phyloP scores from a whole-genome alignment of 1,140 invertebrate genomes.

The Lepidurus apus region DNA sequence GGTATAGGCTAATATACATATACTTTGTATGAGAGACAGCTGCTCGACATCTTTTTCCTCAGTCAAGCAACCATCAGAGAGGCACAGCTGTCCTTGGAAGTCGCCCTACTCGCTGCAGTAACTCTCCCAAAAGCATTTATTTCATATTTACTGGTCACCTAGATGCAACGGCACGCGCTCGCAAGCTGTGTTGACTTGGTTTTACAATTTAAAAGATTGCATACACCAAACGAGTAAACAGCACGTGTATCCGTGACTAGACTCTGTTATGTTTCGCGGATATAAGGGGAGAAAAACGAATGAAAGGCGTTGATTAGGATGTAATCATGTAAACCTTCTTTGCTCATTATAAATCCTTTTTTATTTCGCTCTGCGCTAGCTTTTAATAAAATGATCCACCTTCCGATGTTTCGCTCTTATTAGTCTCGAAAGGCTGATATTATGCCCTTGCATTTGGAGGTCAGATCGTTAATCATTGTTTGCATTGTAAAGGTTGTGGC shows the following conservation, averaged over 20 bases:
- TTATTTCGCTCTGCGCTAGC: no score
- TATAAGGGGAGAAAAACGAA: no score
- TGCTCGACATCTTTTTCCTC: background rate
- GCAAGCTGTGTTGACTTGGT: no score
- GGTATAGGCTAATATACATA: background rate
- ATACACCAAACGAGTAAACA: no score
- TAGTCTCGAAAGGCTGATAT: background rate
- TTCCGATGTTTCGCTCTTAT: background rate
- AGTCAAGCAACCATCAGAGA: background rate
- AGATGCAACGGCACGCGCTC: background rate
- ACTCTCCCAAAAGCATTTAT: background rate
- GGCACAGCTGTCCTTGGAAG: background rate
- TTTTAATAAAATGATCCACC: no score
- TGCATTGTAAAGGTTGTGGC: background rate
- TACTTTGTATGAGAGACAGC: background rate
- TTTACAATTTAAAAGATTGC: no score
- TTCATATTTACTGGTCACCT: background rate
- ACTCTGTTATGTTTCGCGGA: no score
- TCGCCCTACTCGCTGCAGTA: background rate
- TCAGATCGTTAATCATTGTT: background rate
- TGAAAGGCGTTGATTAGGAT: no score
- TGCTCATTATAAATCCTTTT: no score
- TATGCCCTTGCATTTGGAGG: background rate
- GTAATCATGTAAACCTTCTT: no score
- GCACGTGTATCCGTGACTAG: no score